phyloP scores from a whole-genome alignment of 2,888 invertebrate genomes.

The Microplitis manilae region DNA sequence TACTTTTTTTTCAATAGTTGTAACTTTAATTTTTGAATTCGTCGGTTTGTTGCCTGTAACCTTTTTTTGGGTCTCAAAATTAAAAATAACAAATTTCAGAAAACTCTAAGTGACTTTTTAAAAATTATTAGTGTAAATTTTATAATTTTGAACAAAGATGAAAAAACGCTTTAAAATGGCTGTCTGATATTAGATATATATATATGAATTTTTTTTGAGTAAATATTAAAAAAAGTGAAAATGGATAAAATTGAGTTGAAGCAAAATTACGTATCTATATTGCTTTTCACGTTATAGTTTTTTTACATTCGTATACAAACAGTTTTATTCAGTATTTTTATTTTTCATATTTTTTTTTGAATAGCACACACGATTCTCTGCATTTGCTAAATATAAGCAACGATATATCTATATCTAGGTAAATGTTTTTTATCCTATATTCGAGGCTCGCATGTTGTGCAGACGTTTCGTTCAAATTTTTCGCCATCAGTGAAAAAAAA shows the following conservation, averaged over 20 bases:
- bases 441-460: conserved; percentile 21
- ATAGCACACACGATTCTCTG: conserved; percentile 21
- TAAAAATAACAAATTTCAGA: too few relatives aligned
- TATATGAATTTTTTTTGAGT: too few relatives aligned
- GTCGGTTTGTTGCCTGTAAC: too few relatives aligned
- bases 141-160: too few relatives aligned
- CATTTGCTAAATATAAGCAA: neutral
- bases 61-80: too few relatives aligned
- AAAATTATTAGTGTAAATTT: too few relatives aligned
- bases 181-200: too few relatives aligned
- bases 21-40: too few relatives aligned
- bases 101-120: too few relatives aligned
- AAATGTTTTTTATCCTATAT: conserved; percentile 15
- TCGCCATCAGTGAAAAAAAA: neutral
- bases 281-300: conserved; percentile 5
- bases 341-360: conserved; percentile 3
- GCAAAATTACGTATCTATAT: conserved; percentile 33
- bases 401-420: neutral
- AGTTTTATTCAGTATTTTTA: conserved; percentile 34
- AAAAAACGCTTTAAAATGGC: too few relatives aligned
- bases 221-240: neutral
- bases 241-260: conserved; percentile 25
- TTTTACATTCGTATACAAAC: conserved; percentile 7
- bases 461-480: conserved; percentile 35
- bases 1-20: too few relatives aligned